These are phyloP conservation scores for Chymomyza procnemis DNA, from an alignment of 2,888 invertebrate genomes.

Conservation along the genomic window DNA sequence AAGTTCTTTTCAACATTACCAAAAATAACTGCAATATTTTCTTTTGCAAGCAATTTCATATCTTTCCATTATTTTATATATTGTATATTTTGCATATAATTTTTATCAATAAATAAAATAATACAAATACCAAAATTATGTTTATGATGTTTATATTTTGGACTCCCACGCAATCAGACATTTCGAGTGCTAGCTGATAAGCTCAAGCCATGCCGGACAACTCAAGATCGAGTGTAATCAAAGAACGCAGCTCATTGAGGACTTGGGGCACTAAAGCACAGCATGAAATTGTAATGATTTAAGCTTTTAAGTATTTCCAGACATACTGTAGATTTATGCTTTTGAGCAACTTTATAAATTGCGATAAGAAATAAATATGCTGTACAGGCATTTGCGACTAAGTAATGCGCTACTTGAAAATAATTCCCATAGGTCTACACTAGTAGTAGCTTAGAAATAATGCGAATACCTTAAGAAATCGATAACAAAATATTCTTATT, in stretches of 20 bases:
- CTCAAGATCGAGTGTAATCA: not conserved
- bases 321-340: not conserved
- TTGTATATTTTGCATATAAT: not conserved
- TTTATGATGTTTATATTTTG: not conserved
- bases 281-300: not conserved
- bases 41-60: not conserved
- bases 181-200: not conserved
- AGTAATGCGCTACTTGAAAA: too few species aligned
- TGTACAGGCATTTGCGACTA: not conserved
- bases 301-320: not conserved
- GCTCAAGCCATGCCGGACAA: not conserved
- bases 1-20: not conserved
- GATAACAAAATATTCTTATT: too few species aligned
- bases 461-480: too few species aligned
- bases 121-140: slow-evolving; percentile 1
- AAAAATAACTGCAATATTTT: not conserved
- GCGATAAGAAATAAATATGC: not conserved
- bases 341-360: not conserved
- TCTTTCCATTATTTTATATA: not conserved
- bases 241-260: not conserved
- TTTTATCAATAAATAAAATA: not conserved
- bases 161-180: not conserved
- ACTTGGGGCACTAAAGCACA: not conserved
- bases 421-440: too few species aligned
- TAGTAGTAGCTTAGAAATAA: too few species aligned